Base-by-base conservation (phyloP, 2,797 vertebrate species). In the Centroberyx gerrardi region DNA sequence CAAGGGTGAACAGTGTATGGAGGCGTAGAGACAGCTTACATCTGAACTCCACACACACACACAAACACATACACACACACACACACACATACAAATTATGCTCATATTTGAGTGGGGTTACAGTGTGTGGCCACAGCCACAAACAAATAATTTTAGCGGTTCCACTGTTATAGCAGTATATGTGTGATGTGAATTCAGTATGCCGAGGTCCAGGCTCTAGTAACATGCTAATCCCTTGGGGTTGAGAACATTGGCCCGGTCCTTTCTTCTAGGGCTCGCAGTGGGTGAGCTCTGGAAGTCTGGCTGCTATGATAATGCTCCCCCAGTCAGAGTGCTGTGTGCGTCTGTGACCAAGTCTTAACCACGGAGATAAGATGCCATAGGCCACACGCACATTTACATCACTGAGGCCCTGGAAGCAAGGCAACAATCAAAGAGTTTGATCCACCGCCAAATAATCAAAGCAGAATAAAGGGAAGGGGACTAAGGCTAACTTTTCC, bases 301-400 rank as follows among this genome's bases (percentile, higher is more conserved):
- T 95, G 93, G 93, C 86, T 80, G 87, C 83, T 82, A 87, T 93
- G 93, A 94, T 94, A 94, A 95, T 93, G 87, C 77, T 78, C 56
- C 71, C 68, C 17, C 55, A 83, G 85, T 90, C 86, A 87, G 58
- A 85, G 85, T 59, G 85, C 62, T 55, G 63, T 72, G 87, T 82
- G 72, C 69, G 75, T 79, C 82, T 87, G 80, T 77, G 80, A 87
- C 83, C 78, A 75, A 80, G 90, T 84, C 90, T 93, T 92, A 88
- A 85, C 82, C 88, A 66, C 27, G 22, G 54, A 87, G 93, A 94
- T 93, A 93, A 94, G 87, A 85, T 53, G 74, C 75, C 89, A 81
- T 68, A 72, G 90, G 88, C 83, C 72, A 71, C 66, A 66, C 51
- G 69, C 61, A 31, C 86, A 92, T 91, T 90, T 85, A 87, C 91